Conservation (phyloP, 2,113 vertebrate genomes). For the Rallus limicola region DNA sequence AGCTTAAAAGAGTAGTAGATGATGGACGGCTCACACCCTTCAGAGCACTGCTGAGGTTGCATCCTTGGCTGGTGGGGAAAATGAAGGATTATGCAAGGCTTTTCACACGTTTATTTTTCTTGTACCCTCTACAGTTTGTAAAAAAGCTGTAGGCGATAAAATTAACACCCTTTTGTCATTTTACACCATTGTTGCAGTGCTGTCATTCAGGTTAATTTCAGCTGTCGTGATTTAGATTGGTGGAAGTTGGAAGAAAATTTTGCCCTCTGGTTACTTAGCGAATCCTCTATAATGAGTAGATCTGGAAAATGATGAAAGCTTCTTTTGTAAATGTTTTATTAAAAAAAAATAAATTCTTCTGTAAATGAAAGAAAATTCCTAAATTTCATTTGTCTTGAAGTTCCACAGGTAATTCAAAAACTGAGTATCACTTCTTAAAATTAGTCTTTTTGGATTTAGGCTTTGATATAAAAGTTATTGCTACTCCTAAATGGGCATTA, state of each 20-base stretch:
- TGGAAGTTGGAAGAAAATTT: neutral
- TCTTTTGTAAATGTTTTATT: neutral
- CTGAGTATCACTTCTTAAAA: neutral
- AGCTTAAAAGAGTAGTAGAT: conserved; percentile 29
- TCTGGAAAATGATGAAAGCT: neutral
- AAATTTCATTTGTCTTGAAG: neutral
- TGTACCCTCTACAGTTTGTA: neutral
- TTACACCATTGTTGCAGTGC: neutral
- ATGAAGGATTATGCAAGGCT: conserved; percentile 47
- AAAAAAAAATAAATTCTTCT: neutral
- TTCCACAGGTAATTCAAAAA: neutral
- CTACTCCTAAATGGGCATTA: neutral
- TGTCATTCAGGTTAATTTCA: neutral
- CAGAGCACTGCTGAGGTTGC: neutral
- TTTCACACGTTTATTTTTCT: conserved; percentile 35
- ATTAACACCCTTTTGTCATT: neutral
- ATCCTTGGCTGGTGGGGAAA: neutral
- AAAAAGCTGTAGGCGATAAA: conserved; percentile 1
- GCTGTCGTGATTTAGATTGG: neutral
- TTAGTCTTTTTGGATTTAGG: neutral
- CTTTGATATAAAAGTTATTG: neutral
- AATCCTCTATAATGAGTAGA: neutral
- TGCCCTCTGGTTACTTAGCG: neutral
- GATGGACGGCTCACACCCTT: neutral
- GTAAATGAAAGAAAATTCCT: neutral